These are phyloP conservation scores for Leptopilina myrica DNA, from an alignment of 2,888 invertebrate species.

Conservation along the genomic window DNA sequence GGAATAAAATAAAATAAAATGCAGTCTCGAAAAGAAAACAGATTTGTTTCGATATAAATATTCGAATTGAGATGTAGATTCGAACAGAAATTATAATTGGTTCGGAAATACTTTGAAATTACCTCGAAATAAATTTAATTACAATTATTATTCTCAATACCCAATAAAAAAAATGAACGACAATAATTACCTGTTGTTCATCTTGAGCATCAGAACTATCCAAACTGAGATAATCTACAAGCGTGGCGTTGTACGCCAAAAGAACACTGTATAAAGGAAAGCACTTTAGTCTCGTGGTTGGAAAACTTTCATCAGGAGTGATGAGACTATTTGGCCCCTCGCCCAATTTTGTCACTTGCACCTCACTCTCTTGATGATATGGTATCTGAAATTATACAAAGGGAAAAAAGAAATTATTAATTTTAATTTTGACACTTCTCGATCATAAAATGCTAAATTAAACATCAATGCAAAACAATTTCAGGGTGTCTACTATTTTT, in stretches of 20 bases:
- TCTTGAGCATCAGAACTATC: constrained; percentile 76
- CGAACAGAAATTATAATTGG: too few relatives aligned
- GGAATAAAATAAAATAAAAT: too few relatives aligned
- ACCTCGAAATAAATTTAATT: too few relatives aligned
- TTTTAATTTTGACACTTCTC: too few relatives aligned
- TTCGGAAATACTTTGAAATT: too few relatives aligned
- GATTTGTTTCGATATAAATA: neutral
- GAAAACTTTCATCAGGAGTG: constrained; percentile 68
- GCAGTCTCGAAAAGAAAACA: too few relatives aligned
- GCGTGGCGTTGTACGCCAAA: constrained; percentile 85
- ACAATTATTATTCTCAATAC: too few relatives aligned
- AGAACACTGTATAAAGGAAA: constrained; percentile 90
- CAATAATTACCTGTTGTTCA: constrained; percentile 46
- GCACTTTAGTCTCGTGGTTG: constrained; percentile 85
- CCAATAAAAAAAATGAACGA: neutral
- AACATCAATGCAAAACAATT: too few relatives aligned
- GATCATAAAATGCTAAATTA: too few relatives aligned
- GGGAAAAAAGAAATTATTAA: neutral
- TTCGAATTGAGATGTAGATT: neutral
- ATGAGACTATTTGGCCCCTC: constrained; percentile 73
- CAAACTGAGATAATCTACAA: constrained; percentile 84
- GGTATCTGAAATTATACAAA: constrained; percentile 65
- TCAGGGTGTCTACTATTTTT: too few relatives aligned
- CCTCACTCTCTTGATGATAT: constrained; percentile 74
- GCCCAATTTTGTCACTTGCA: constrained; percentile 73